Conservation (phyloP, 2,113 vertebrate genomes). For the Corydoras sp. region DNA sequence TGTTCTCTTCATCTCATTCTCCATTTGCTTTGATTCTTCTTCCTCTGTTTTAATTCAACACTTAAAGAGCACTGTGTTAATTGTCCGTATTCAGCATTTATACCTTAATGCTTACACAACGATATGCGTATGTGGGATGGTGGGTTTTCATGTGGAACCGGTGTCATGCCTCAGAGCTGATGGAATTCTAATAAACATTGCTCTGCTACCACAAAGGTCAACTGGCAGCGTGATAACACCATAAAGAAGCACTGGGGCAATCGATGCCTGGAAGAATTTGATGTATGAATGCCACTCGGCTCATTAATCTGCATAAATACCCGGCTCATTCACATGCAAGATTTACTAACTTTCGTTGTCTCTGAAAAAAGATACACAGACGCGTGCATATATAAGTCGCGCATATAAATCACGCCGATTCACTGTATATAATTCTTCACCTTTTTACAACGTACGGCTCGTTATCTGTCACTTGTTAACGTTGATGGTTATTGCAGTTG, state of each 20-base stretch:
- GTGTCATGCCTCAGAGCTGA: slow-evolving; percentile 4
- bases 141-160: neutral
- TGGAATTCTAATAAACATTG: neutral
- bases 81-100: neutral
- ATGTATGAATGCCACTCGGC: slow-evolving; percentile 4
- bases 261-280: neutral
- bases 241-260: neutral
- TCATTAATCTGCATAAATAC: slow-evolving; percentile 16
- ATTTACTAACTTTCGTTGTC: too few relatives aligned
- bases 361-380: too few relatives aligned
- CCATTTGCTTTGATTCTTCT: too few relatives aligned
- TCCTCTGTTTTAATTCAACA: neutral
- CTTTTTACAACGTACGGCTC: too few relatives aligned
- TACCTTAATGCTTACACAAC: neutral
- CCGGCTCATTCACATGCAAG: slow-evolving; percentile 1
- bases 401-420: too few relatives aligned
- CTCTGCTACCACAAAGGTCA: slow-evolving; percentile 11
- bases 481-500: too few relatives aligned
- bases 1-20: neutral
- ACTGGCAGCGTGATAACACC: slow-evolving; percentile 9
- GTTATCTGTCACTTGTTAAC: too few relatives aligned
- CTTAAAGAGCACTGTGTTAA: too few relatives aligned
- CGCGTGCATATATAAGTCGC: too few relatives aligned
- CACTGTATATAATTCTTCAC: too few relatives aligned
- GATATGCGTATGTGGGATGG: neutral